Conservation (phyloP, 2,113 vertebrate species). For the Periophthalmodon schlosseri region DNA sequence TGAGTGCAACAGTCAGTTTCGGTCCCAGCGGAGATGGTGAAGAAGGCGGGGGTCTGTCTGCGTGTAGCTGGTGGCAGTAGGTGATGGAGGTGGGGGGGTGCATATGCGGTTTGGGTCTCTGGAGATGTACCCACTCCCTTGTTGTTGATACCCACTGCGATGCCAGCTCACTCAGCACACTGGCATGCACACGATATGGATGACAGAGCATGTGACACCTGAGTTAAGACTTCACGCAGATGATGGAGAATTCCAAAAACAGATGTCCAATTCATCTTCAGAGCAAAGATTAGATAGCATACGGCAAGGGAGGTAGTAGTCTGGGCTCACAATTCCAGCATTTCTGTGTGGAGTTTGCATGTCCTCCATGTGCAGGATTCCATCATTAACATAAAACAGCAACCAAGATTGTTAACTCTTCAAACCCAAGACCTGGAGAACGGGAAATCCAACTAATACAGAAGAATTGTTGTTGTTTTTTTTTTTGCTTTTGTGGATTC, state of each 20-base stretch:
- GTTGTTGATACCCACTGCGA: conserved; percentile 57
- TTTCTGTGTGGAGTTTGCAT: neutral
- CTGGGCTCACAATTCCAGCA: neutral
- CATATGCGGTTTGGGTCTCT: conserved; percentile 84
- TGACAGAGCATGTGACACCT: conserved; percentile 17
- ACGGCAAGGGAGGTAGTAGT: neutral
- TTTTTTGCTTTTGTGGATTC: neutral
- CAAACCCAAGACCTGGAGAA: too few relatives aligned
- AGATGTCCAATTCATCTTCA: neutral
- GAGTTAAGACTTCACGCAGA: neutral
- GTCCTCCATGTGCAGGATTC: neutral
- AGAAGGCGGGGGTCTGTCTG: conserved; percentile 56
- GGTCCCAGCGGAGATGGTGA: conserved; percentile 60
- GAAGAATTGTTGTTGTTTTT: too few relatives aligned
- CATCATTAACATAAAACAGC: too few relatives aligned
- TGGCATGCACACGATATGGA: conserved; percentile 33
- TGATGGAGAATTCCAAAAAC: too few relatives aligned
- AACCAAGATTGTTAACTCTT: too few relatives aligned
- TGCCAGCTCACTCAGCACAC: conserved; percentile 37
- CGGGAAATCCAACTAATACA: too few relatives aligned
- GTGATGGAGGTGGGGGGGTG: conserved; percentile 84
- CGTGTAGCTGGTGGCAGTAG: conserved; percentile 86
- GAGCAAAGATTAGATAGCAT: neutral
- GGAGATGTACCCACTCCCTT: conserved; percentile 78
- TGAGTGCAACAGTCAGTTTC: conserved; percentile 69